Evolutionary conservation across 2,113 vertebrate species (phyloP), one percentile per base, ranked within the genome.

Genomic region (Hucho hucho): DNA sequence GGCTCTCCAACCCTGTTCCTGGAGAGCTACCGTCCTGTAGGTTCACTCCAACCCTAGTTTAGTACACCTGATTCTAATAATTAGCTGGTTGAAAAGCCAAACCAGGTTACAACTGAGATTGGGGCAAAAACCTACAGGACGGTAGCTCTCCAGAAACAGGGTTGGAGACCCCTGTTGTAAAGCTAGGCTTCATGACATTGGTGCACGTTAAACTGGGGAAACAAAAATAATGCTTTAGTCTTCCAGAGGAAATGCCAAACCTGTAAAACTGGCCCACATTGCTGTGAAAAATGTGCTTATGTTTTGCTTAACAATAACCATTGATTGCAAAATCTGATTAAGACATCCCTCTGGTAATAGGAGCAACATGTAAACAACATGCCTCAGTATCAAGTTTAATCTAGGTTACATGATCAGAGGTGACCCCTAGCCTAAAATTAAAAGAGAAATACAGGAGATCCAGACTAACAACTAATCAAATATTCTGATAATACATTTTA

Each of bases 291-390:
- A 24, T 61, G 20, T n/a, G 13, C 58, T 61, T 16, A 61, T 22
- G 58, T 16, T 61, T 61, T 11, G 2, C n/a, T 24, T 22, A 11
- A 56, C 22, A 25, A 7, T 37, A 25, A 47, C 7, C n/a, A 73
- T 6, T 53, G 28, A 67, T 26, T 68, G 29, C 64, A 61, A 72
- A 67, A 73, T 14, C 64, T 18, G 64, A 67, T 29, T n/a, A 53
- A 22, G 64, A 66, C 70, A 76, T 71, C 68, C 28, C 37, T 20
- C 3, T 6, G n/a, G 73, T 58, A 64, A 63, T 69, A 61, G 53
- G 46, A 69, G 29, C 26, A 69, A 64, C 3, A 61, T 24, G 64
- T 74, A 74, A 74, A 67, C 53, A 76, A 46, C 64, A 67, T 29
- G 63, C 6, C 63, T n/a, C 5, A 12, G 47, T 66, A 56, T 77